Conservation (phyloP, 2,113 vertebrate genomes). For the Rhinoderma darwinii region DNA sequence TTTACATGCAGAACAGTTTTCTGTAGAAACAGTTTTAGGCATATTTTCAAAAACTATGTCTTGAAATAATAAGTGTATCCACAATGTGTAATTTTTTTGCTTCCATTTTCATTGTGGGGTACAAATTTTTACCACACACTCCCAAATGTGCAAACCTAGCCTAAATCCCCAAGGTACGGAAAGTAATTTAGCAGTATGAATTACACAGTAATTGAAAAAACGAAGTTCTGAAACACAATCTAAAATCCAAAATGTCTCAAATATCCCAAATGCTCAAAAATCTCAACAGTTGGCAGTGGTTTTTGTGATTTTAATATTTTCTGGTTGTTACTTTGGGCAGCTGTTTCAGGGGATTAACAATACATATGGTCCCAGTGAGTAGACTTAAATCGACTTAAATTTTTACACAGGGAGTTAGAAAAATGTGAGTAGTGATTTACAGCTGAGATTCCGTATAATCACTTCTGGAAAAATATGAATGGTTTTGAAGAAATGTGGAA, state of each 20-base stretch:
- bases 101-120: too few species aligned
- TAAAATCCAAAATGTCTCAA: not conserved
- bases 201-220: too few species aligned
- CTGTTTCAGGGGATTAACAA: constrained; percentile 8
- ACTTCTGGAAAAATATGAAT: not conserved
- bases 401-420: not conserved
- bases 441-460: not conserved
- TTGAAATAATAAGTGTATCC: too few species aligned
- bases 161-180: not conserved
- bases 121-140: too few species aligned
- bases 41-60: too few species aligned
- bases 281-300: not conserved
- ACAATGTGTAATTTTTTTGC: too few species aligned
- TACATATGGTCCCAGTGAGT: not conserved
- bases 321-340: not conserved
- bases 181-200: not conserved
- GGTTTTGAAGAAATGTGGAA: constrained; percentile 5
- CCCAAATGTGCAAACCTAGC: not conserved
- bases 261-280: not conserved
- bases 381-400: not conserved
- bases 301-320: not conserved
- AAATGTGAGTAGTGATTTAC: not conserved
- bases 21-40: too few species aligned
- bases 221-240: not conserved
- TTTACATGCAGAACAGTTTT: too few species aligned